Percentiles rank a stretch among this genome's conserved stretches.
Evolutionary conservation across 2,797 vertebrate species (phyloP).

Genomic region (Melanotaenia pygmaea): DNA sequence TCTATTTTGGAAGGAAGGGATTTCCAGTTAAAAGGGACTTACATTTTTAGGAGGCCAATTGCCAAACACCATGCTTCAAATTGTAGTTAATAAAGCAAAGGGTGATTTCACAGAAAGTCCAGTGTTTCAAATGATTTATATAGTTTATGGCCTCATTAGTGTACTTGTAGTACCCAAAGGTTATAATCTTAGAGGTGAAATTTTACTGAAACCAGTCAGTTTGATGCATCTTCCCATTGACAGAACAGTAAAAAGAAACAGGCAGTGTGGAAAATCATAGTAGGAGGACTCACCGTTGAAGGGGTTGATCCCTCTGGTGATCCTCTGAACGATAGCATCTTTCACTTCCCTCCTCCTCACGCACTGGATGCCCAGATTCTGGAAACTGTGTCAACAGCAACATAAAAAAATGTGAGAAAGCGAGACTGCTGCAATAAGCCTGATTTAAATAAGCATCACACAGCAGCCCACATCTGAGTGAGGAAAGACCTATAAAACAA

Average conservation of each 20-base stretch:
- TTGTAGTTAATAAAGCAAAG: too few relatives aligned
- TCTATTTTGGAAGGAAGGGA: too few relatives aligned
- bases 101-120: background rate
- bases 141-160: background rate
- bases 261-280: background rate
- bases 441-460: background rate
- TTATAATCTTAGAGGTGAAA: background rate
- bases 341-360: slow-evolving; percentile 95
- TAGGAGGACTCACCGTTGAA: slow-evolving; percentile 88
- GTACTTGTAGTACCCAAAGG: background rate
- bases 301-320: slow-evolving; percentile 91
- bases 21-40: too few relatives aligned
- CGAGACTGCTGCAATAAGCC: background rate
- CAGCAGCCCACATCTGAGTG: background rate
- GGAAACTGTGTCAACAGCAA: slow-evolving; percentile 86
- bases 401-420: slow-evolving; percentile 25
- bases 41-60: too few relatives aligned
- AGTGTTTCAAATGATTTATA: background rate
- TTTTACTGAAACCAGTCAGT: background rate
- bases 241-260: background rate
- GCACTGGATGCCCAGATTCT: slow-evolving; percentile 98
- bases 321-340: slow-evolving; percentile 91
- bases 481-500: background rate
- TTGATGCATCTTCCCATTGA: background rate
- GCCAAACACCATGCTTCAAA: too few relatives aligned